Evolutionary conservation across 1,140 invertebrate genomes (phyloP).

Genomic region (Cephus cinctus): DNA sequence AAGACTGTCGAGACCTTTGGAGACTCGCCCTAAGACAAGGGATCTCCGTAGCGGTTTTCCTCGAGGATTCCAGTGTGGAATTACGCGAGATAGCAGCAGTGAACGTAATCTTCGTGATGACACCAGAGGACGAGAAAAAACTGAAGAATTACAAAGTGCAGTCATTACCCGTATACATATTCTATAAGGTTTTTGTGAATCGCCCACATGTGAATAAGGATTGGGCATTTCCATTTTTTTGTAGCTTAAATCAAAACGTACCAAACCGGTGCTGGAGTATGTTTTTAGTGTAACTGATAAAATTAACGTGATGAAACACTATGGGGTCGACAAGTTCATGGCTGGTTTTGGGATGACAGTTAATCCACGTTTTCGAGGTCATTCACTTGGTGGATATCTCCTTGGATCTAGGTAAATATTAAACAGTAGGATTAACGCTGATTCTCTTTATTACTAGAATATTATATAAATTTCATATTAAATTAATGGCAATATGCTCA

Average conservation of each 20-base stretch:
- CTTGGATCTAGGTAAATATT: conserved; percentile 30
- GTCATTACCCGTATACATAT: no score
- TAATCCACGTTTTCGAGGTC: conserved; percentile 35
- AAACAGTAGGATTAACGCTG: no score
- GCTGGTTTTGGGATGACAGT: conserved; percentile 38
- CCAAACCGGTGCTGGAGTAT: no score
- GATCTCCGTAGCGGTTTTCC: conserved; percentile 33
- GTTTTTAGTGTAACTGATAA: conserved; percentile 5
- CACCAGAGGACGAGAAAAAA: conserved; percentile 21
- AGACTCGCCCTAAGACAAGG: conserved; percentile 25
- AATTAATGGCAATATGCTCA: no score
- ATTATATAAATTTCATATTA: no score
- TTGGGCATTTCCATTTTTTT: no score
- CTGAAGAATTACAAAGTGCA: no score
- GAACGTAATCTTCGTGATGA: conserved; percentile 27
- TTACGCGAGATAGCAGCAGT: conserved; percentile 37
- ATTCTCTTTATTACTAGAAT: no score
- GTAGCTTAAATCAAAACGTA: no score
- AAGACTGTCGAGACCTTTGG: conserved; percentile 29
- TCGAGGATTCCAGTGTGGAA: conserved; percentile 21
- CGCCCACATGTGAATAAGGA: no score
- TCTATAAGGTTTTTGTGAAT: no score
- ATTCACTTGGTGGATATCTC: conserved; percentile 34
- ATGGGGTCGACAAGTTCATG: conserved; percentile 36
- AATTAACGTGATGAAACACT: conserved; percentile 28